A percentile compares a stretch with the other conserved stretches of the same genome.
Evolutionary conservation across 2,888 invertebrate genomes (phyloP).

Genomic region (Hanleya hanleyi): DNA sequence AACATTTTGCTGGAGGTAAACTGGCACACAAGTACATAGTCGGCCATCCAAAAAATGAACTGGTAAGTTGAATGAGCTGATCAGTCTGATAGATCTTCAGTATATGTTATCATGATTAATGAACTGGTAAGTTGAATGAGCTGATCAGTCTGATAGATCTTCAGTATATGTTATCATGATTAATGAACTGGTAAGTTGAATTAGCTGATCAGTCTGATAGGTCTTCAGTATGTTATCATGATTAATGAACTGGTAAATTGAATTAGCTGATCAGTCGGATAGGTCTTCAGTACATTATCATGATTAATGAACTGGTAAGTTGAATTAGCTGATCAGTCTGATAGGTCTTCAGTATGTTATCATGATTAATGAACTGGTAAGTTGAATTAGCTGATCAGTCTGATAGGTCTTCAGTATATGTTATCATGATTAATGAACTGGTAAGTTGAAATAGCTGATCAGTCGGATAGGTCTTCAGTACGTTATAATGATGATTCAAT

Average conservation of each 20-base stretch:
- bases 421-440: not conserved
- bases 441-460: too few relatives aligned
- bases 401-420: not conserved
- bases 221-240: not conserved
- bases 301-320: constrained; percentile 83
- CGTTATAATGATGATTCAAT: not conserved
- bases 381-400: constrained; percentile 40
- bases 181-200: too few relatives aligned
- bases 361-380: constrained; percentile 80
- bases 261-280: not conserved
- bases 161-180: not conserved
- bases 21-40: constrained; percentile 75
- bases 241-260: too few relatives aligned
- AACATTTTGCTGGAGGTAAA: constrained; percentile 76
- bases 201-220: not conserved
- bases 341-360: not conserved
- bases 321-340: not conserved
- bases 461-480: not conserved
- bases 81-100: not conserved
- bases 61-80: constrained; percentile 75
- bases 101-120: not conserved
- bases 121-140: too few relatives aligned
- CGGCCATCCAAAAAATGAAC: constrained; percentile 81
- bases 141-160: not conserved
- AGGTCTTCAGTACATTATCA: too few relatives aligned